Conservation (phyloP, 2,113 vertebrate species). For the Tragelaphus scriptus region DNA sequence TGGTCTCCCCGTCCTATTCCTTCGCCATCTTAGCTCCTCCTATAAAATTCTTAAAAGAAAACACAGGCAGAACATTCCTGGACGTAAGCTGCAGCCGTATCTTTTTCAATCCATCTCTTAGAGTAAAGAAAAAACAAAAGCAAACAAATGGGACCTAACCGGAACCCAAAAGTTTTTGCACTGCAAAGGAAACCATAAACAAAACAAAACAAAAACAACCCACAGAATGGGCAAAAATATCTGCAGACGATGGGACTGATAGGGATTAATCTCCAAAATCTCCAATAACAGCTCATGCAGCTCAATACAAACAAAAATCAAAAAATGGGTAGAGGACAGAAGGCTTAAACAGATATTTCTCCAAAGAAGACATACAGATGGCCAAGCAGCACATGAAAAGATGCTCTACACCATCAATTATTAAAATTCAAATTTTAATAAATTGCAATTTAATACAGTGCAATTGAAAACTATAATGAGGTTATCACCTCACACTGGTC, state of each 20-base stretch:
- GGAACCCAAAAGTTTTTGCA: neutral
- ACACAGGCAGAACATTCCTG: neutral
- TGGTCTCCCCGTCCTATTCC: too few species aligned
- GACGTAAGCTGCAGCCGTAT: neutral
- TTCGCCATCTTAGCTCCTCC: too few species aligned
- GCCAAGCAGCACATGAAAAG: neutral
- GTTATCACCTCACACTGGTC: neutral
- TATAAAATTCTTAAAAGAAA: neutral
- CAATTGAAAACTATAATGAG: neutral
- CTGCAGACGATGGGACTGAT: neutral
- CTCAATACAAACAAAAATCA: neutral
- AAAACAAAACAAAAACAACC: neutral
- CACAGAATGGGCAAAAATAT: neutral
- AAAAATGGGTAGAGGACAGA: neutral
- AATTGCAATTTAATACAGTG: neutral
- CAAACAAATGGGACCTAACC: neutral
- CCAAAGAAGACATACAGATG: neutral
- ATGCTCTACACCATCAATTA: neutral
- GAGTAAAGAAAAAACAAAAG: neutral
- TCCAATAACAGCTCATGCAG: neutral
- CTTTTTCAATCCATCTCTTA: neutral
- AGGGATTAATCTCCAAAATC: neutral
- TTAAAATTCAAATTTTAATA: neutral
- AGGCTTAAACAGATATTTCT: neutral
- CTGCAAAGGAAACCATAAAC: neutral